A percentile compares a stretch with the other conserved stretches of the same genome.
phyloP scores from a whole-genome alignment of 1,140 invertebrate genomes.

The Eriosoma lanigerum region DNA sequence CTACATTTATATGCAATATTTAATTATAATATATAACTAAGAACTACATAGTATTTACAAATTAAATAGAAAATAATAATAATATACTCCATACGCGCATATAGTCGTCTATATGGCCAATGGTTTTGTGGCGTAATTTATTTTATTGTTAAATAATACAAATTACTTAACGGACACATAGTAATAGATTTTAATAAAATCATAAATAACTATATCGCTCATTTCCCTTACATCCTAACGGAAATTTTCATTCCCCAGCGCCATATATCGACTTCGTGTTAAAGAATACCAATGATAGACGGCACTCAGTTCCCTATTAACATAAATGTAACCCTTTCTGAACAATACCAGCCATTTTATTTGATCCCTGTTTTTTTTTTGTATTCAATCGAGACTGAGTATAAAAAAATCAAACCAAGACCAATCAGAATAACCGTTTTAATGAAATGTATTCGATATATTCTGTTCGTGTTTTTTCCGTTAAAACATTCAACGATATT shows the following conservation, averaged over 20 bases:
- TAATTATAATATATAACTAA: neutral
- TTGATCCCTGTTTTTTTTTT: slow-evolving; percentile 15
- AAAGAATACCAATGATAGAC: slow-evolving; percentile 25
- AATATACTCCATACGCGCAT: too few species aligned
- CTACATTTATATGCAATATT: neutral
- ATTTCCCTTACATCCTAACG: neutral
- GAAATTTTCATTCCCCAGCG: neutral
- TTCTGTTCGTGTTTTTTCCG: neutral
- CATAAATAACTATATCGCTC: too few species aligned
- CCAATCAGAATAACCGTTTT: slow-evolving; percentile 33
- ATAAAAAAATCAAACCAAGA: slow-evolving; percentile 21
- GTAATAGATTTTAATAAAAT: too few species aligned
- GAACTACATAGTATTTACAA: too few species aligned
- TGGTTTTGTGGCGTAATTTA: neutral
- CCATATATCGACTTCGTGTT: slow-evolving; percentile 8
- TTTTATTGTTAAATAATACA: neutral
- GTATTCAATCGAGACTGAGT: neutral
- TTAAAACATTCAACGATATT: slow-evolving; percentile 28
- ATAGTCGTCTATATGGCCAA: too few species aligned
- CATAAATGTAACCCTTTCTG: slow-evolving; percentile 25
- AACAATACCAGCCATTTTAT: slow-evolving; percentile 23
- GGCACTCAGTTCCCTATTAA: neutral
- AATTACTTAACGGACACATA: neutral
- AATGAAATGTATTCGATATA: slow-evolving; percentile 4
- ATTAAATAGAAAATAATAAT: too few species aligned